Percentiles rank a stretch among this genome's conserved stretches.
phyloP scores from a whole-genome alignment of 2,113 vertebrate species.

The Sarotherodon lohbergeri region DNA sequence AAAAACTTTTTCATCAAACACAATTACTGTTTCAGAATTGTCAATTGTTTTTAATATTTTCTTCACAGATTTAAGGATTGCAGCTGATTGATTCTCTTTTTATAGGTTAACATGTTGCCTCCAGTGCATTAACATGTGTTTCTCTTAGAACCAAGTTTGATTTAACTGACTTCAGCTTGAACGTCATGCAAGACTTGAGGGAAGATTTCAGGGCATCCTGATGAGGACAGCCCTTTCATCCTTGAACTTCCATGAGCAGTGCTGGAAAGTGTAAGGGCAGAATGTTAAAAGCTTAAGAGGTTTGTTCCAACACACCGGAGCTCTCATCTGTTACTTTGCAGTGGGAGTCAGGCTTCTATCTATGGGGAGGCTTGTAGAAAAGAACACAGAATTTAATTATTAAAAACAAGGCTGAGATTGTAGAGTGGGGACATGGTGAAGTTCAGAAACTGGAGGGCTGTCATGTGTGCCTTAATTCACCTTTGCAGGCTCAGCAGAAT shows the following conservation, averaged over 20 bases:
- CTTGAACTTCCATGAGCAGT: background rate
- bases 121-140: background rate
- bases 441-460: background rate
- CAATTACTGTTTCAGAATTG: background rate
- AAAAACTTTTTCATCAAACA: background rate
- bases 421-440: background rate
- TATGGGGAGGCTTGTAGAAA: background rate
- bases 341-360: conserved; percentile 1
- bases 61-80: background rate
- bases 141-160: background rate
- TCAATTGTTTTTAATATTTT: background rate
- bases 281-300: background rate
- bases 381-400: conserved; percentile 49
- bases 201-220: background rate
- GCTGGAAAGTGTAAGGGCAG: background rate
- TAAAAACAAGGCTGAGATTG: conserved; percentile 14
- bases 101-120: background rate
- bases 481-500: conserved; percentile 41
- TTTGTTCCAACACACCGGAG: background rate
- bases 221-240: background rate
- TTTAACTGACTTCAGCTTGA: background rate
- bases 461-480: conserved; percentile 49
- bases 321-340: conserved; percentile 17
- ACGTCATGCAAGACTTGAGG: background rate
- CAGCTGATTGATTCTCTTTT: background rate